Evolutionary conservation across 2,113 vertebrate genomes (phyloP), one percentile per base, ranked within the genome.

Genomic region (Brachyhypopomus occidentalis): DNA sequence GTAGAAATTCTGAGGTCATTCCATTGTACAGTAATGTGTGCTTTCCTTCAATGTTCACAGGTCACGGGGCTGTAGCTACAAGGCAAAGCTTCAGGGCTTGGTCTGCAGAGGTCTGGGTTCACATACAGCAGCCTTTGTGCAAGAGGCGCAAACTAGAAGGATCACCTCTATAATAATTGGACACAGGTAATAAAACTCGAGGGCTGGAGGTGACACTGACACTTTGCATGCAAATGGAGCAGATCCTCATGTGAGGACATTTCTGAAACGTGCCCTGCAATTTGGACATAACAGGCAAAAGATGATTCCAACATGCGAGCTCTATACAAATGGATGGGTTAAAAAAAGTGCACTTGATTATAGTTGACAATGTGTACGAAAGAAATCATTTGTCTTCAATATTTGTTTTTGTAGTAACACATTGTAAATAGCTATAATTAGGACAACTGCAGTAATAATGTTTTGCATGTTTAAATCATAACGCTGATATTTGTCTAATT

Each of bases 1-100:
- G 77, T 91, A 90, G 83, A 93, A 92, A 85, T 79, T 64, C 78
- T 87, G 86, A 91, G 90, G 89, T 93, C 83, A 88, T 90, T 91
- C 86, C 86, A 88, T 86, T 90, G 60, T 67, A 20, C 85, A 88
- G 86, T 87, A 86, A 88, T 78, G 88, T 94, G 92, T 94, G 92
- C 92, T 93, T 93, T 90, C 81, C 84, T 87, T 88, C 77, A 72
- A 85, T 87, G 38, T 58, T 64, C 71, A 84, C 88, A 86, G 81
- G 86, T 88, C 82, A 87, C 88, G 84, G 55, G 76, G 84, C 83
- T 86, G 83, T 75, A 87, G 84, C 87, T 76, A 81, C 86, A 86
- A 83, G 83, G 83, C 83, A 80, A 88, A 91, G 90, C 89, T 80
- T 90, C 78, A 74, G 76, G 82, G 86, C 79, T 52, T 75, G 45